These are phyloP conservation scores for Zoanthus solanderi DNA, from an alignment of 92 coral and sea anemone species.

Conservation along the genomic window DNA sequence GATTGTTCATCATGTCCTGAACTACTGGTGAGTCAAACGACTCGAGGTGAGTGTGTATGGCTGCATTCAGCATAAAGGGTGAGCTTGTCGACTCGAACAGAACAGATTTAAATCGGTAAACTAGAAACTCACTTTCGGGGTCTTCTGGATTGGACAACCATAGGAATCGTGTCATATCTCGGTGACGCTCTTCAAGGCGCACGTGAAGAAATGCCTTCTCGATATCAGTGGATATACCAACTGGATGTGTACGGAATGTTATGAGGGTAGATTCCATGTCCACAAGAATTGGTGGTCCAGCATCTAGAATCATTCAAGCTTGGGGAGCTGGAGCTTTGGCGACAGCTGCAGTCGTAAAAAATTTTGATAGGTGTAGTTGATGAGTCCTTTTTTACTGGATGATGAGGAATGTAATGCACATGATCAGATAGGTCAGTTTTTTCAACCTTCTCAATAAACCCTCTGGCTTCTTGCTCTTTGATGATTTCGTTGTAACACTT, in stretches of 20 bases:
- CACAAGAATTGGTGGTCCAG: conserved; percentile 54
- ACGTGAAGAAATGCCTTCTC: neutral
- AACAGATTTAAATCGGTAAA: conserved; percentile 59
- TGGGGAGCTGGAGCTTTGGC: conserved; percentile 26
- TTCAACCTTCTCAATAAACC: conserved; percentile 63
- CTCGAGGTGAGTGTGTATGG: conserved; percentile 50
- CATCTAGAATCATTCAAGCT: conserved; percentile 60
- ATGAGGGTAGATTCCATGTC: conserved; percentile 58
- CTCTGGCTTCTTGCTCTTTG: conserved; percentile 40
- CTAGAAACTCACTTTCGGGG: conserved; percentile 55
- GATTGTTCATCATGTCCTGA: conserved; percentile 55
- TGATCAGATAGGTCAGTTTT: conserved; percentile 13
- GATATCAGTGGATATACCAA: conserved; percentile 55
- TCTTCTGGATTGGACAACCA: conserved; percentile 34
- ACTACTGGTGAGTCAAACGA: conserved; percentile 48
- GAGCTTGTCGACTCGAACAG: conserved; percentile 65
- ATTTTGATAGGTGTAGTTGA: conserved; percentile 59
- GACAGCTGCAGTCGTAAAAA: conserved; percentile 66
- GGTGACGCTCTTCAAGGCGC: neutral
- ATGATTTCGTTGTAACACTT: conserved; percentile 40
- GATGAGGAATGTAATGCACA: conserved; percentile 66
- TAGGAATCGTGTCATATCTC: conserved; percentile 27
- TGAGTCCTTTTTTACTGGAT: conserved; percentile 60
- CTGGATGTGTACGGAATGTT: conserved; percentile 49
- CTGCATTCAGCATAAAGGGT: conserved; percentile 65